Conservation (phyloP, 2,888 invertebrate genomes). For the Coenonympha arcania region DNA sequence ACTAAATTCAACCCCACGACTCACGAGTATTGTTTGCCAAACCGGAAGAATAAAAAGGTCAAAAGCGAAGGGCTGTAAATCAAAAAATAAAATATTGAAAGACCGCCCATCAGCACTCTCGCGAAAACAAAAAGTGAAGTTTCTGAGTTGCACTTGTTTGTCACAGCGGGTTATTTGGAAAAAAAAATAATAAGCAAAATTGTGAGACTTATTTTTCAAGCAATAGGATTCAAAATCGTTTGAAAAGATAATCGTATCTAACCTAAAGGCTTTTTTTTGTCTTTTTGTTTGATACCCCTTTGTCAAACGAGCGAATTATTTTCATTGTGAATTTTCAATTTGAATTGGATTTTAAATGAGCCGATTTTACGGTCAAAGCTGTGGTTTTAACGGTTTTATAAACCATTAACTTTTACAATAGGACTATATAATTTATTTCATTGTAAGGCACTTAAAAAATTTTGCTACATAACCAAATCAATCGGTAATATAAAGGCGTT, state of each 20-base stretch:
- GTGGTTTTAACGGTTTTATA: slow-evolving; percentile 15
- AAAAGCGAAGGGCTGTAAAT: slow-evolving; percentile 38
- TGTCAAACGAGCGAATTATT: slow-evolving; percentile 37
- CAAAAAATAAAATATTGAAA: slow-evolving; percentile 36
- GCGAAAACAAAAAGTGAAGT: slow-evolving; percentile 39
- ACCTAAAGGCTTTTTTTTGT: background rate
- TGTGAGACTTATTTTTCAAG: background rate
- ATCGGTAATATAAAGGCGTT: too few species aligned
- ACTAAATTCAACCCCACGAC: background rate
- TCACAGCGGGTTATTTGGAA: slow-evolving; percentile 35
- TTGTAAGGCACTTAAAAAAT: background rate
- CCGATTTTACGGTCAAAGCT: slow-evolving; percentile 28
- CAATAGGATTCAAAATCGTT: background rate
- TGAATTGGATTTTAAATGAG: slow-evolving; percentile 21
- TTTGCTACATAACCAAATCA: background rate
- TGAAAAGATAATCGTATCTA: background rate
- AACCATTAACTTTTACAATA: slow-evolving; percentile 16
- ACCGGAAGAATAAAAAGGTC: slow-evolving; percentile 41
- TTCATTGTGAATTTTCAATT: slow-evolving; percentile 24
- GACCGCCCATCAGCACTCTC: slow-evolving; percentile 42
- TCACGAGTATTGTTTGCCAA: slow-evolving; percentile 13
- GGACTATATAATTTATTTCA: slow-evolving; percentile 1
- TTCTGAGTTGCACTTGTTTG: slow-evolving; percentile 38
- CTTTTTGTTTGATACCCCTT: slow-evolving; percentile 33
- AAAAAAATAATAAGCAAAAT: background rate